A percentile compares a stretch with the other conserved stretches of the same genome.
Evolutionary conservation across 1,140 invertebrate species (phyloP).

Genomic region (Popillia japonica): DNA sequence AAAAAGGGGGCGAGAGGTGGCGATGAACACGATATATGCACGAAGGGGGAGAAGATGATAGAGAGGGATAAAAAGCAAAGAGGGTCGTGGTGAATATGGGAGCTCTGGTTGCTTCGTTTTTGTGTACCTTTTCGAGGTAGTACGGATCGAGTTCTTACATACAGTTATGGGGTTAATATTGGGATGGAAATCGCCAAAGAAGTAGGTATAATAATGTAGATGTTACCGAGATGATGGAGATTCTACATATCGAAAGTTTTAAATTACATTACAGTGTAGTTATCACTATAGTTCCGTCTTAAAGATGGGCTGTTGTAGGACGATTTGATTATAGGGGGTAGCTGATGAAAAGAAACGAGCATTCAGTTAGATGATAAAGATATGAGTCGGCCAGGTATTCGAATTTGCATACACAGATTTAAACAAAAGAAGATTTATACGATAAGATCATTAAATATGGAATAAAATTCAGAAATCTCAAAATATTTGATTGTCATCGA

Average conservation of each 20-base stretch:
- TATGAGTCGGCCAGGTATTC: too few relatives aligned
- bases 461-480: too few relatives aligned
- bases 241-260: background rate
- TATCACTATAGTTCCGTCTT: background rate
- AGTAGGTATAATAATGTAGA: constrained; percentile 14
- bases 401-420: too few relatives aligned
- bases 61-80: constrained; percentile 1
- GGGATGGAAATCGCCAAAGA: background rate
- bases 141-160: background rate
- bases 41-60: background rate
- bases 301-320: background rate
- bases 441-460: too few relatives aligned
- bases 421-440: too few relatives aligned
- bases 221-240: background rate
- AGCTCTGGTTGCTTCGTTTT: background rate
- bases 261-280: background rate
- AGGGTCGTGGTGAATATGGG: background rate
- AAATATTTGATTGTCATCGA: too few relatives aligned
- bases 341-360: background rate
- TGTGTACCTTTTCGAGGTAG: constrained; percentile 9
- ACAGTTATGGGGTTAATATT: background rate
- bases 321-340: background rate
- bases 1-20: background rate
- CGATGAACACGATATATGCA: constrained; percentile 1
- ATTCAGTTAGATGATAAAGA: background rate